Evolutionary conservation across 2,797 vertebrate genomes (phyloP), one percentile per base, ranked within the genome.

Genomic region (Dicrostonyx torquatus): DNA sequence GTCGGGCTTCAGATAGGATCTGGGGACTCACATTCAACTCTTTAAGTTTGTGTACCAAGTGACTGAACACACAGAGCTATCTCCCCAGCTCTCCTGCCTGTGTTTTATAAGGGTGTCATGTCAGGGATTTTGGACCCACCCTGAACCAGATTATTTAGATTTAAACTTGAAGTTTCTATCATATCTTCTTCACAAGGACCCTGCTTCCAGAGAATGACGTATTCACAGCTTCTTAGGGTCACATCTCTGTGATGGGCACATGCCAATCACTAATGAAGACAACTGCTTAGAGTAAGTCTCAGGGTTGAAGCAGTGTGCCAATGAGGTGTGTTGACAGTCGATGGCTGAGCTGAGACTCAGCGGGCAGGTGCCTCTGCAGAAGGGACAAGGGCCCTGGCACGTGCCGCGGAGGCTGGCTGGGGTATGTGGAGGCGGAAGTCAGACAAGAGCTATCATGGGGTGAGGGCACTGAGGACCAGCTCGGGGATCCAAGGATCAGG

Each of bases 371-470:
- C 37, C 60, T 82, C 34, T 13, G 55, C 20, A 76, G 5, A 31
- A 45, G 11, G 40, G 4, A 4, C 8, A 14, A 31, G 53, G 29
- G 11, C 1, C 0, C 29, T 5, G 4, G 1, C 20, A 5, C 0
- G 0, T 29, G 45, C 48, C 20, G 31, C 6, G 13, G 6, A 75
- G n/a, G 5, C 40, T 29, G 34, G 6, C 1, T 2, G 45, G 62
- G 45, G 40, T 31, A 26, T 7, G 15, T 9, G 24, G 55, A 37
- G 53, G 53, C 2, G 1, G 60, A 76, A n/a, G n/a, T 45, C 15
- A 6, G 22, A 85, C 75, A 62, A 8, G 14, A 18, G 2, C 0
- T 1, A 0, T 26, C 0, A 6, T 14, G 0, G 58, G 37, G 24
- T 0, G 1, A 58, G 2, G 5, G 15, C 9, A 12, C 2, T 4